Conservation (phyloP, 1,140 invertebrate species). For the Leptinotarsa defecta region DNA sequence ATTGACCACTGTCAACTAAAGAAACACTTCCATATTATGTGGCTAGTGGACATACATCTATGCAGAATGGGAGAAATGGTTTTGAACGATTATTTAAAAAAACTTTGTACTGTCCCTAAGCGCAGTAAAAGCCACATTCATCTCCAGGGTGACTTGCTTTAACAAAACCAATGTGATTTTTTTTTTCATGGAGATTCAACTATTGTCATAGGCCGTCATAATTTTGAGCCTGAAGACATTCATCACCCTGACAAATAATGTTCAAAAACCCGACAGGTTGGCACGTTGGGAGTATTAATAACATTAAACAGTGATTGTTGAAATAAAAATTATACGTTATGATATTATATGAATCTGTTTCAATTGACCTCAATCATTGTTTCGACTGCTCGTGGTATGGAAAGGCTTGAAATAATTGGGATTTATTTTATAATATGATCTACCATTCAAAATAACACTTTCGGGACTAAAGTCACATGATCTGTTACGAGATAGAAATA, state of each 20-base stretch:
- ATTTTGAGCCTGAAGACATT: conserved; percentile 51
- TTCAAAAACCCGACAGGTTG: conserved; percentile 54
- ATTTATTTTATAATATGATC: no score
- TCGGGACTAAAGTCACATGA: no score
- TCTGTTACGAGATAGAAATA: no score
- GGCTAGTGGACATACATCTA: no score
- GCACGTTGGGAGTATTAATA: conserved; percentile 38
- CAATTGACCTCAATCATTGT: conserved; percentile 1
- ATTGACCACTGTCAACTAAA: no score
- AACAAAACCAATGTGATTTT: conserved; percentile 55
- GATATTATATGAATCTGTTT: background rate
- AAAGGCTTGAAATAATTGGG: background rate
- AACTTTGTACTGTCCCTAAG: conserved; percentile 55
- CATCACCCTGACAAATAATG: conserved; percentile 60
- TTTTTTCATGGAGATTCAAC: conserved; percentile 49
- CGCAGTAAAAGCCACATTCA: conserved; percentile 49
- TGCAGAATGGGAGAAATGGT: conserved; percentile 53
- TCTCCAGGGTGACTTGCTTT: conserved; percentile 55
- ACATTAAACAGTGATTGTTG: background rate
- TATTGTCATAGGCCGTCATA: conserved; percentile 47
- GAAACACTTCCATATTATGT: no score
- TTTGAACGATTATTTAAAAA: conserved; percentile 56
- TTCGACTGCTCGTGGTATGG: background rate
- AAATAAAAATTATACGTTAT: background rate
- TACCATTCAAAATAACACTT: no score